phyloP scores from a whole-genome alignment of 2,113 vertebrate species.

The Gadus chalcogrammus region DNA sequence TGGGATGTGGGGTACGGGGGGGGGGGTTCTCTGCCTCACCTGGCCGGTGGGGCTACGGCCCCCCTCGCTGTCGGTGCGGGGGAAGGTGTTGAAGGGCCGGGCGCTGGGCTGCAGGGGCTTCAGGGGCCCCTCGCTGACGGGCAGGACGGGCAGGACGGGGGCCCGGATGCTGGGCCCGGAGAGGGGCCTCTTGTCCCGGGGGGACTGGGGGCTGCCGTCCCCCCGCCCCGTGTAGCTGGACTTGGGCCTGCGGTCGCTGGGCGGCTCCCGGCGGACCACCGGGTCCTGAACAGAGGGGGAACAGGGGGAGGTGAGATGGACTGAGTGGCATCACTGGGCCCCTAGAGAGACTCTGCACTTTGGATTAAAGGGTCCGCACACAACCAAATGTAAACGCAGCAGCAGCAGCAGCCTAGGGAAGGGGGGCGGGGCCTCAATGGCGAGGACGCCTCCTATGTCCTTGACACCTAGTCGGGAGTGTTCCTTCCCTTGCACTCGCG shows the following conservation, averaged over 20 bases:
- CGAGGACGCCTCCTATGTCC: too few species aligned
- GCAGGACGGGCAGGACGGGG: conserved; percentile 74
- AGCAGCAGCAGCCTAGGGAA: too few species aligned
- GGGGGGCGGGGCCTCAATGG: too few species aligned
- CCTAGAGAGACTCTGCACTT: too few species aligned
- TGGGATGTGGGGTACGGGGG: too few species aligned
- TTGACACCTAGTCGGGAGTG: too few species aligned
- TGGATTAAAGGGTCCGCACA: too few species aligned
- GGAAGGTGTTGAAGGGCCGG: conserved; percentile 92
- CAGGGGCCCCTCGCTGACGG: conserved; percentile 65
- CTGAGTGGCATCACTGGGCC: too few species aligned
- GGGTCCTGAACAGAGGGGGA: conserved; percentile 43
- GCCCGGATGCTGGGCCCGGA: conserved; percentile 85
- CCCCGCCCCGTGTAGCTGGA: conserved; percentile 72
- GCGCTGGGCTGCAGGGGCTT: conserved; percentile 78
- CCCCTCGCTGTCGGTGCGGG: conserved; percentile 81
- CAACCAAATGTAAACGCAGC: too few species aligned
- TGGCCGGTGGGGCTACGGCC: conserved; percentile 74
- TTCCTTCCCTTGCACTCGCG: too few species aligned
- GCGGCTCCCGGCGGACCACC: conserved; percentile 67
- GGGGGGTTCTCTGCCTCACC: conserved; percentile 62
- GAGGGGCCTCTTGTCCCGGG: conserved; percentile 86
- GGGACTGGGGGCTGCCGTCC: conserved; percentile 74
- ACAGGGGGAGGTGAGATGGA: too few species aligned
- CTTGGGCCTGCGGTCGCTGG: conserved; percentile 80